Evolutionary conservation across 2,113 vertebrate species (phyloP).

Genomic region (Urocynchramus pylzowi): DNA sequence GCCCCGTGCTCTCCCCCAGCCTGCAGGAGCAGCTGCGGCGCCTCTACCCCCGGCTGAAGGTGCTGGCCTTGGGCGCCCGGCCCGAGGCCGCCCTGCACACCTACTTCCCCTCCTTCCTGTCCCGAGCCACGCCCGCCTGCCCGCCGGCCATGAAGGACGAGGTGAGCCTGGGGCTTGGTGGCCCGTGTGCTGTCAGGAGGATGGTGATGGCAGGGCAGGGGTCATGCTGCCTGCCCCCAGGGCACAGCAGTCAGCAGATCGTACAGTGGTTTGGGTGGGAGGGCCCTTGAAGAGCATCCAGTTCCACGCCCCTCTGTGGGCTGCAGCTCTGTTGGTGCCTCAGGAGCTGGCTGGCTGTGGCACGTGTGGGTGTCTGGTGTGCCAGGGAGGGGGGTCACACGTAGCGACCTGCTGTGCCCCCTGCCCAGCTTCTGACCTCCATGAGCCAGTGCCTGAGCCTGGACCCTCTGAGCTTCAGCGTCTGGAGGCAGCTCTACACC

Average conservation of each 20-base stretch:
- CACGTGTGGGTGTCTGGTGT: fast-evolving
- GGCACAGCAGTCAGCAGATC: not conserved
- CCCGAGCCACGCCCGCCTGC: slow-evolving; percentile 84
- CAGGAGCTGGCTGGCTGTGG: not conserved
- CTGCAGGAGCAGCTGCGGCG: slow-evolving; percentile 90
- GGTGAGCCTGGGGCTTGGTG: slow-evolving; percentile 72
- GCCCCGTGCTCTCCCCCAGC: slow-evolving; percentile 46
- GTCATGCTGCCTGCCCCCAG: fast-evolving
- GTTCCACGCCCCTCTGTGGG: fast-evolving
- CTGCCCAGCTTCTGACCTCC: slow-evolving; percentile 82
- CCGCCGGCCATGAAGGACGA: slow-evolving; percentile 87
- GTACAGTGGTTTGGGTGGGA: fast-evolving
- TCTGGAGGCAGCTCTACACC: slow-evolving; percentile 93
- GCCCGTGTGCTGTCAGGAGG: too few species aligned
- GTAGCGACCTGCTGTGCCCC: fast-evolving
- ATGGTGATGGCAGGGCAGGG: not conserved
- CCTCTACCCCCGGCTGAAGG: slow-evolving; percentile 91
- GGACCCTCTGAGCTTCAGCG: slow-evolving; percentile 84
- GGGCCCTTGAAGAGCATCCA: too few species aligned
- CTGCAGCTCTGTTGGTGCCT: not conserved
- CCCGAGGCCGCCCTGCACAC: slow-evolving; percentile 85
- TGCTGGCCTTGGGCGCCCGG: slow-evolving; percentile 86
- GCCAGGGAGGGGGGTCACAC: fast-evolving
- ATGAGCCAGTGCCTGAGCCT: slow-evolving; percentile 87
- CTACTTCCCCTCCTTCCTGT: slow-evolving; percentile 95